Conservation (phyloP, 2,113 vertebrate species). For the Eulemur macaco region DNA sequence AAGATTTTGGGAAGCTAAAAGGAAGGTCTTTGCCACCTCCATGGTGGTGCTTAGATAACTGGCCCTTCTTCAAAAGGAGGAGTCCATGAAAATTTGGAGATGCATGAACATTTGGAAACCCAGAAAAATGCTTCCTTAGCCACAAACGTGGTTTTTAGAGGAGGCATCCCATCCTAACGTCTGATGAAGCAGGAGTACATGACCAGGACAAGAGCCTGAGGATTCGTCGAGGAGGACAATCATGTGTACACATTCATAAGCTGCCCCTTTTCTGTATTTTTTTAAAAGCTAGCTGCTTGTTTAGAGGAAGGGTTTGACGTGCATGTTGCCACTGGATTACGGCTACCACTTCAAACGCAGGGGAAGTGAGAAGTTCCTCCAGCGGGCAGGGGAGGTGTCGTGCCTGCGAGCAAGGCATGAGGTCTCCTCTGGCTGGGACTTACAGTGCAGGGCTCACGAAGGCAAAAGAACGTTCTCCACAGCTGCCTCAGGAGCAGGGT, state of each 20-base stretch:
- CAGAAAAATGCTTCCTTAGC: neutral
- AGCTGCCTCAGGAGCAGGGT: neutral
- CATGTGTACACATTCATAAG: fast-evolving
- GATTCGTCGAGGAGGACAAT: fast-evolving
- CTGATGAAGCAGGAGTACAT: fast-evolving
- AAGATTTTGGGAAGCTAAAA: neutral
- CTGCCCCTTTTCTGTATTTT: fast-evolving
- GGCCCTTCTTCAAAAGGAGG: neutral
- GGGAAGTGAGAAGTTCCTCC: fast-evolving
- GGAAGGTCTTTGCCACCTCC: neutral
- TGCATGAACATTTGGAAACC: fast-evolving
- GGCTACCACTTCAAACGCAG: fast-evolving
- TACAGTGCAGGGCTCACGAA: fast-evolving
- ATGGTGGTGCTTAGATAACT: fast-evolving
- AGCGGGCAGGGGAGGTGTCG: fast-evolving
- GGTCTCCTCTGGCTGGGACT: neutral
- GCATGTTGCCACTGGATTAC: fast-evolving
- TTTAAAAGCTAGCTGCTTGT: neutral
- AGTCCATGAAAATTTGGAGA: neutral
- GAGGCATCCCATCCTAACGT: fast-evolving
- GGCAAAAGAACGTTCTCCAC: neutral
- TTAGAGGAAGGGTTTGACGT: neutral
- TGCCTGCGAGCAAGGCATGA: neutral
- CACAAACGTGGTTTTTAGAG: too few relatives aligned
- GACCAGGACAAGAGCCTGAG: fast-evolving